A percentile compares a stretch with the other conserved stretches of the same genome.
phyloP scores from a whole-genome alignment of 2,888 invertebrate species.

The Brachyptera risi region DNA sequence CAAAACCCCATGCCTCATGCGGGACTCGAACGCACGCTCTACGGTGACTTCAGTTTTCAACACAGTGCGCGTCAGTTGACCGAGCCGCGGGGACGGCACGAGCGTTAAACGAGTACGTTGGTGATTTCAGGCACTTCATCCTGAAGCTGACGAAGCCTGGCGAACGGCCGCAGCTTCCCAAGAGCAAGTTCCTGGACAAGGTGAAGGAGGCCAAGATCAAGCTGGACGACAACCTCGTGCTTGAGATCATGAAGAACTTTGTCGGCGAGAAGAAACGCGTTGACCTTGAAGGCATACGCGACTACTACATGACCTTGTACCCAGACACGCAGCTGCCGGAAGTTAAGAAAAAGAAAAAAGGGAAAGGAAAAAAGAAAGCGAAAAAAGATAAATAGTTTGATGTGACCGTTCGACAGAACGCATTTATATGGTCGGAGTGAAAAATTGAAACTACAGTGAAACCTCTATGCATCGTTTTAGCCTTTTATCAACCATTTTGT shows the following conservation, averaged over 20 bases:
- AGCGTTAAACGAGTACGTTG: not conserved
- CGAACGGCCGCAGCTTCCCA: conserved; percentile 33
- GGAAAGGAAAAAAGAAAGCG: conserved; percentile 21
- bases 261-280: conserved; percentile 39
- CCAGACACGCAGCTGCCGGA: conserved; percentile 44
- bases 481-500: no score
- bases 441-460: no score
- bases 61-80: no score
- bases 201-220: conserved; percentile 42
- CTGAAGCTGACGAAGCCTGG: conserved; percentile 34
- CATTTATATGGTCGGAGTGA: no score
- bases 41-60: no score
- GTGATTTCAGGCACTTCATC: conserved; percentile 27
- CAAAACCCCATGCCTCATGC: no score
- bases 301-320: conserved; percentile 44
- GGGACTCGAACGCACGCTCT: no score
- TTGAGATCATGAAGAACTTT: conserved; percentile 43
- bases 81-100: not conserved
- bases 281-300: conserved; percentile 43
- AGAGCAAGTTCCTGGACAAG: conserved; percentile 39
- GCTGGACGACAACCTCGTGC: conserved; percentile 41
- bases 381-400: conserved; percentile 14
- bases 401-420: no score
- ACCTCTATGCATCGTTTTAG: no score
- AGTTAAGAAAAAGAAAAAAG: conserved; percentile 39